phyloP scores from a whole-genome alignment of 1,140 invertebrate genomes.

The Drosophila bocqueti region DNA sequence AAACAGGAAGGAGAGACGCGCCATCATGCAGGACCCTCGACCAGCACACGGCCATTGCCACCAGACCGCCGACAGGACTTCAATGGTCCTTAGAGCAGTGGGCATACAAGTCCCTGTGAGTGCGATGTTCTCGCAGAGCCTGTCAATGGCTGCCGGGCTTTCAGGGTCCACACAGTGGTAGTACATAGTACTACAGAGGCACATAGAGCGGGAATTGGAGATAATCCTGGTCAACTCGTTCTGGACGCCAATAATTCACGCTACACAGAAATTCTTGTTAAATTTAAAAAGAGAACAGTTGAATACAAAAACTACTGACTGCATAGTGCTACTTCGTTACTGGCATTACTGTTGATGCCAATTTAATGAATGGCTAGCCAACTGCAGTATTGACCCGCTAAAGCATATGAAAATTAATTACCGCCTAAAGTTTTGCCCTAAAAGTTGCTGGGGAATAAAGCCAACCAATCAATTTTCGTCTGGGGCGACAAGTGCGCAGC shows the following conservation, averaged over 20 bases:
- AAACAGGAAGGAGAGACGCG: slow-evolving; percentile 50
- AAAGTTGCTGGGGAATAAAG: slow-evolving; percentile 2
- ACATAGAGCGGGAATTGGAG: no score
- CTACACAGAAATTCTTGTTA: neutral
- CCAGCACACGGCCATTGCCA: slow-evolving; percentile 20
- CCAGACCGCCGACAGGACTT: slow-evolving; percentile 25
- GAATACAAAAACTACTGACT: neutral
- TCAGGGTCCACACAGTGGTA: slow-evolving; percentile 1
- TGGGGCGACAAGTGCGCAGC: slow-evolving; percentile 34
- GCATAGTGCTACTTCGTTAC: neutral
- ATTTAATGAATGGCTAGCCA: slow-evolving; percentile 54
- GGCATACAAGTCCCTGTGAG: slow-evolving; percentile 27
- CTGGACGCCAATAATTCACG: neutral
- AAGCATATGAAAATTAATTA: slow-evolving; percentile 57
- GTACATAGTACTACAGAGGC: neutral
- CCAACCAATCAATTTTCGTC: slow-evolving; percentile 52
- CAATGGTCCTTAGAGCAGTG: slow-evolving; percentile 33
- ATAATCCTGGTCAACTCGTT: slow-evolving; percentile 15
- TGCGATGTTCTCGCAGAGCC: slow-evolving; percentile 20
- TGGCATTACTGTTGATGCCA: neutral
- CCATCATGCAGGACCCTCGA: slow-evolving; percentile 44
- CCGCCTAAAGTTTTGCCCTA: slow-evolving; percentile 7
- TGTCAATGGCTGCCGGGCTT: slow-evolving; percentile 16
- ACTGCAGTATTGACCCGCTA: slow-evolving; percentile 37
- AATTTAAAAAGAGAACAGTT: neutral